phyloP scores from a whole-genome alignment of 2,888 invertebrate genomes.

The Folsomia manolachei region DNA sequence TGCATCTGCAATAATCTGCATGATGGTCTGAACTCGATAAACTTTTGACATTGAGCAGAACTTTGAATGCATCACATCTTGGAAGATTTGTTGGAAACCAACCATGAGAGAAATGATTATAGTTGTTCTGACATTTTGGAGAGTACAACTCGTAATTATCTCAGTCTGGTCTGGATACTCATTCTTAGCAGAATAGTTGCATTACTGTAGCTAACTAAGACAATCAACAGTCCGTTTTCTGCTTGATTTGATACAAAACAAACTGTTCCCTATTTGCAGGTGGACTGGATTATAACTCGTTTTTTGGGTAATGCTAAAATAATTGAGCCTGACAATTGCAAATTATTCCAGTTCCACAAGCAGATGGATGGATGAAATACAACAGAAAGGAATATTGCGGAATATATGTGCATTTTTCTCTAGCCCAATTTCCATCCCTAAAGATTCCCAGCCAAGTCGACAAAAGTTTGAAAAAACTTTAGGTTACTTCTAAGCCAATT shows the following conservation, averaged over 20 bases:
- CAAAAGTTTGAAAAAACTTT: too few species aligned
- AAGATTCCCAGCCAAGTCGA: not conserved
- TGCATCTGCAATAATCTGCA: too few species aligned
- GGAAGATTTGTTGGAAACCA: not conserved
- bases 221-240: too few species aligned
- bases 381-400: not conserved
- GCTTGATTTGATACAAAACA: not conserved
- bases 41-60: not conserved
- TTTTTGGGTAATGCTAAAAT: too few species aligned
- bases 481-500: not conserved
- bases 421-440: not conserved
- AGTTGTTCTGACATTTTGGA: not conserved
- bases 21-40: too few species aligned
- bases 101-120: not conserved
- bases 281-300: too few species aligned
- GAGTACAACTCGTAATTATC: not conserved
- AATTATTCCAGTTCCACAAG: not conserved
- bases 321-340: not conserved
- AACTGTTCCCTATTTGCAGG: not conserved
- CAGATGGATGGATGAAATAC: too few species aligned
- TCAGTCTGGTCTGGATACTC: not conserved
- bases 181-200: not conserved
- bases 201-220: too few species aligned
- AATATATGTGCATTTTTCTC: not conserved
- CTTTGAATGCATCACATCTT: not conserved